Percentiles rank a stretch among this genome's conserved stretches.
Conservation (phyloP, 2,797 vertebrate species). For the Sebastes nivosus region DNA sequence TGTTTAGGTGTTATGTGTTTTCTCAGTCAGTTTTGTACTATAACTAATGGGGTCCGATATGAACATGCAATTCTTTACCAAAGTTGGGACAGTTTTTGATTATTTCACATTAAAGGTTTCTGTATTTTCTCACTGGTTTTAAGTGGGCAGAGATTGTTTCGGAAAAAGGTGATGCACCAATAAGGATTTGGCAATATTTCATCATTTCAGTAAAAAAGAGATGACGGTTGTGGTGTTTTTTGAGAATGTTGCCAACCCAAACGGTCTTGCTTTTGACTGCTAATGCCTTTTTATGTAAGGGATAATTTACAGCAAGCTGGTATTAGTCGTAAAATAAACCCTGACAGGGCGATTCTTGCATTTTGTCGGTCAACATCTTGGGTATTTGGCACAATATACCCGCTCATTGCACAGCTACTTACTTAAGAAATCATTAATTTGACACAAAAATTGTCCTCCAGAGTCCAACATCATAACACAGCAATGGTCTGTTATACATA, state of each 20-base stretch:
- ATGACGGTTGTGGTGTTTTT: not conserved
- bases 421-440: too few species aligned
- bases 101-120: not conserved
- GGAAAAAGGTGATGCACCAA: not conserved
- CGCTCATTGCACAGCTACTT: too few species aligned
- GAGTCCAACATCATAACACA: too few species aligned
- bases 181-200: not conserved
- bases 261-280: too few species aligned
- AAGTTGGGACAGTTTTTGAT: not conserved
- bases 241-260: not conserved
- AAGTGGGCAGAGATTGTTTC: fast-evolving
- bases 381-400: too few species aligned
- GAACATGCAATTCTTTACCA: not conserved
- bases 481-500: too few species aligned
- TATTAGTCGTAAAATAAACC: too few species aligned
- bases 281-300: too few species aligned
- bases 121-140: not conserved
- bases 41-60: not conserved
- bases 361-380: too few species aligned
- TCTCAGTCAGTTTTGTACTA: not conserved
- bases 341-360: too few species aligned
- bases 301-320: too few species aligned
- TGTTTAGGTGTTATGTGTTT: not conserved
- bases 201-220: not conserved
- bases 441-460: too few species aligned